Percentiles rank a stretch among this genome's conserved stretches.
Conservation (phyloP, 1,140 invertebrate genomes). For the Drosophila erecta region DNA sequence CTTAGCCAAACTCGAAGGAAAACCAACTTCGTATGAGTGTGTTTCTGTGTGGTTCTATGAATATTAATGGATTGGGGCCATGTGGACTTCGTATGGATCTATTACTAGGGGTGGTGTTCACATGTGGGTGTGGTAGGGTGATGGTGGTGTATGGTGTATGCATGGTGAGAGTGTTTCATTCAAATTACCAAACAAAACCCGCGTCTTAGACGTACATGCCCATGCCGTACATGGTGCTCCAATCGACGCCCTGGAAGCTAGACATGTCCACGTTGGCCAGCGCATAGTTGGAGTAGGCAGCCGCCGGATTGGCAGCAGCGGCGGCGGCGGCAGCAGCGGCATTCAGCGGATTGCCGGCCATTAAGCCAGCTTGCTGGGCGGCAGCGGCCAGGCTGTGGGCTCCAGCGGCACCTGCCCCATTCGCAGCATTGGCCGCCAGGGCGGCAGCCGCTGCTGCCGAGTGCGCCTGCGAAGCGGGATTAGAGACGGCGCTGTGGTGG, state of each 20-base stretch:
- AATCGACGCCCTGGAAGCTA: conserved; percentile 95
- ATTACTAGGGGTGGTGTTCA: conserved; percentile 13
- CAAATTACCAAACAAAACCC: conserved; percentile 50
- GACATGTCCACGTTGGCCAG: conserved; percentile 95
- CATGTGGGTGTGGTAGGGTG: background rate
- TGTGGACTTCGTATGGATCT: conserved; percentile 16
- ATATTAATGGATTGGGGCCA: conserved; percentile 17
- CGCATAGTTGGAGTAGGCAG: conserved; percentile 91
- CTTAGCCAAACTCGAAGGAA: conserved; percentile 57
- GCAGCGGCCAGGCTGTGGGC: conserved; percentile 84
- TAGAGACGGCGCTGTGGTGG: conserved; percentile 66
- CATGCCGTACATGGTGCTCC: conserved; percentile 95
- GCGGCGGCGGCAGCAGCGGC: conserved; percentile 80
- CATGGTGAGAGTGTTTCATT: conserved; percentile 52
- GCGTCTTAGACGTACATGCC: conserved; percentile 93
- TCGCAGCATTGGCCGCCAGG: conserved; percentile 85
- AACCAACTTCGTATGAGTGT: conserved; percentile 52
- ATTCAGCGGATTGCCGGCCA: conserved; percentile 84
- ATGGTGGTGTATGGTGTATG: conserved; percentile 4
- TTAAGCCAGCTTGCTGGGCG: conserved; percentile 85
- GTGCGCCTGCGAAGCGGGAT: conserved; percentile 83
- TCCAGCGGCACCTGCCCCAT: conserved; percentile 75
- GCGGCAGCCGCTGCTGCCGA: conserved; percentile 84
- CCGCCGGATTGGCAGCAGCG: conserved; percentile 87
- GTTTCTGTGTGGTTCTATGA: conserved; percentile 25